Percentiles rank a stretch among this genome's conserved stretches.
These are phyloP conservation scores for Oncopeltus fasciatus DNA, from an alignment of 1,140 invertebrate genomes.

Conservation along the genomic window DNA sequence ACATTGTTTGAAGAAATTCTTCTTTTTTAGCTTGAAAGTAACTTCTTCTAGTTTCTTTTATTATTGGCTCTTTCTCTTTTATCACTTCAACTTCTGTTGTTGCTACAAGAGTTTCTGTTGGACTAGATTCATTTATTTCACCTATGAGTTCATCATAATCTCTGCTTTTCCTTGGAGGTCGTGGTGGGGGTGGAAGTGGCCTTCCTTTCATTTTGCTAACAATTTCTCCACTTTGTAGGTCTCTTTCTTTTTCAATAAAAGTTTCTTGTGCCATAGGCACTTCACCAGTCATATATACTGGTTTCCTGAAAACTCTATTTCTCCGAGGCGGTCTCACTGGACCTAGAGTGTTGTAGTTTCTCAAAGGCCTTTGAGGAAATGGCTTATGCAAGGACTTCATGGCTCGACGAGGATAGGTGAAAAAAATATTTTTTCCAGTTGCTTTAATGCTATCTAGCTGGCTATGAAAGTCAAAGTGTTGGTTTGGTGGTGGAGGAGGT, in stretches of 20 bases:
- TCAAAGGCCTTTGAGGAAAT: constrained; percentile 35
- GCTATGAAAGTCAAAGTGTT: neutral
- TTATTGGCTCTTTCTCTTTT: neutral
- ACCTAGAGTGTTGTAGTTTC: constrained; percentile 50
- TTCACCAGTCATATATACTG: constrained; percentile 24
- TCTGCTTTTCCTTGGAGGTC: constrained; percentile 47
- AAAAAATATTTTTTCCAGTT: constrained; percentile 28
- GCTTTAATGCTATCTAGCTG: constrained; percentile 9
- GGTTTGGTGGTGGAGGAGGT: constrained; percentile 34
- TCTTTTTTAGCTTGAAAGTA: neutral
- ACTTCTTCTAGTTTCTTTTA: neutral
- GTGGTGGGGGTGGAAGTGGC: constrained; percentile 63
- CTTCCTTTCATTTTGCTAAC: constrained; percentile 64
- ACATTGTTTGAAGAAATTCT: neutral
- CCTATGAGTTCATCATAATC: constrained; percentile 12
- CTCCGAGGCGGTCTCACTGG: constrained; percentile 39
- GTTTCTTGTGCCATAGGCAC: constrained; percentile 16
- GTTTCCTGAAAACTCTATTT: constrained; percentile 33
- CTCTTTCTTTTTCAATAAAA: constrained; percentile 26
- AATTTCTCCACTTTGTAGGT: constrained; percentile 51
- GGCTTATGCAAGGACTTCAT: constrained; percentile 21
- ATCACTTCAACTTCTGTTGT: neutral
- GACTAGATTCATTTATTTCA: neutral
- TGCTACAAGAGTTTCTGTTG: neutral
- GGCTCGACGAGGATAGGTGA: constrained; percentile 33